These are phyloP conservation scores for Calameuta pallipes DNA, from an alignment of 2,888 invertebrate genomes.

Conservation along the genomic window DNA sequence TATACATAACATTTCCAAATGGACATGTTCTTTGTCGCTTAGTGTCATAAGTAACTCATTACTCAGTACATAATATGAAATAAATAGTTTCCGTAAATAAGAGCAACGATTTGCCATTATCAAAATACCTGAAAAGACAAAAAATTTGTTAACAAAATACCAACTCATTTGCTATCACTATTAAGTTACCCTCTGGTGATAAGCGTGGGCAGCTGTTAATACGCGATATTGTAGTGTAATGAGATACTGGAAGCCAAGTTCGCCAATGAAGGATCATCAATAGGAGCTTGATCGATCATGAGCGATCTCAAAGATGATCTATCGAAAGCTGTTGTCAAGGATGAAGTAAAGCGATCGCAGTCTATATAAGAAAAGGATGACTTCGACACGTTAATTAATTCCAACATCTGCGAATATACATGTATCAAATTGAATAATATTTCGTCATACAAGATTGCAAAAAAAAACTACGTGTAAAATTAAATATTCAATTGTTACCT, in stretches of 20 bases:
- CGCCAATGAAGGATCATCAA: conserved; percentile 35
- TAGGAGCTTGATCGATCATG: conserved; percentile 35
- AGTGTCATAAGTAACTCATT: conserved; percentile 57
- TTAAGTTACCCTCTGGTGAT: conserved; percentile 48
- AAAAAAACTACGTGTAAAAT: not conserved
- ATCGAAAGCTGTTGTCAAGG: conserved; percentile 43
- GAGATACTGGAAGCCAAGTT: conserved; percentile 38
- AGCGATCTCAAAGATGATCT: conserved; percentile 37
- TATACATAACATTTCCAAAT: conserved; percentile 52
- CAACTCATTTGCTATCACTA: not conserved
- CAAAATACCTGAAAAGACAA: conserved; percentile 45
- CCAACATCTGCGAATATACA: conserved; percentile 39
- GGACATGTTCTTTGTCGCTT: conserved; percentile 43
- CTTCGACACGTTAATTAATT: conserved; percentile 40
- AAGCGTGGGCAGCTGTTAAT: conserved; percentile 48
- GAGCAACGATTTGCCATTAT: conserved; percentile 48
- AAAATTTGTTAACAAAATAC: conserved; percentile 6
- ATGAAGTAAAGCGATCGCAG: conserved; percentile 46
- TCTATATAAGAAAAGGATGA: conserved; percentile 42
- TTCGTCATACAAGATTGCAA: not conserved
- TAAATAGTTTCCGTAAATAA: conserved; percentile 55
- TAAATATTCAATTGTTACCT: conserved; percentile 5
- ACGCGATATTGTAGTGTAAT: conserved; percentile 47
- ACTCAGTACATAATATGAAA: conserved; percentile 58
- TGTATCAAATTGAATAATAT: not conserved